Evolutionary conservation across 1,140 invertebrate species (phyloP).

Genomic region (Cydia splendana): DNA sequence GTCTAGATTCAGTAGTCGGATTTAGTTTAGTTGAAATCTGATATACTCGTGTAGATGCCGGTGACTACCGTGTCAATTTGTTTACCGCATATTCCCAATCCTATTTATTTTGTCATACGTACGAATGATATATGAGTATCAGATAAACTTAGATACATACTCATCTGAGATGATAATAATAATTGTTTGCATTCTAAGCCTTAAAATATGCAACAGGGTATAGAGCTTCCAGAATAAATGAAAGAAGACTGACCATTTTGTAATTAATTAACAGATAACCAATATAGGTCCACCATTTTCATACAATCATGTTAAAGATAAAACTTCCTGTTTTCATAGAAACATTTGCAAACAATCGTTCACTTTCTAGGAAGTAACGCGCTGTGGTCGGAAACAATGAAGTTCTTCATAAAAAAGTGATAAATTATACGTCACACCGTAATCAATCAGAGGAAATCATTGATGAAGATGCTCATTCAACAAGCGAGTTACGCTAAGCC

Average conservation of each 20-base stretch:
- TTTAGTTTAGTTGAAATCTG: slow-evolving; percentile 4
- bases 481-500: slow-evolving; percentile 6
- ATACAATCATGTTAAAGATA: slow-evolving; percentile 5
- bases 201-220: no score
- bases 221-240: no score
- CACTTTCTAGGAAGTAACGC: slow-evolving; percentile 28
- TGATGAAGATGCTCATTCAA: slow-evolving; percentile 20
- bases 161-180: not conserved
- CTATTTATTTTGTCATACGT: not conserved
- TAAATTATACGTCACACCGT: slow-evolving; percentile 30
- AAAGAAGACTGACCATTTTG: no score
- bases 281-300: not conserved
- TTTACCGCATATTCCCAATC: not conserved
- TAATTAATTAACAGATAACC: not conserved
- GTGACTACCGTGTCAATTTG: not conserved
- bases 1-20: not conserved
- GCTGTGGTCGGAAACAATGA: slow-evolving; percentile 12
- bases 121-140: not conserved
- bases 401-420: slow-evolving; percentile 12
- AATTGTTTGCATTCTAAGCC: not conserved
- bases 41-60: not conserved
- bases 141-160: no score
- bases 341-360: slow-evolving; percentile 29
- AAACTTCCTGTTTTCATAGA: slow-evolving; percentile 29
- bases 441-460: slow-evolving; percentile 31